Percentiles rank a stretch among this genome's conserved stretches.
These are phyloP conservation scores for Athene noctua DNA, from an alignment of 2,113 vertebrate genomes.

Conservation along the genomic window DNA sequence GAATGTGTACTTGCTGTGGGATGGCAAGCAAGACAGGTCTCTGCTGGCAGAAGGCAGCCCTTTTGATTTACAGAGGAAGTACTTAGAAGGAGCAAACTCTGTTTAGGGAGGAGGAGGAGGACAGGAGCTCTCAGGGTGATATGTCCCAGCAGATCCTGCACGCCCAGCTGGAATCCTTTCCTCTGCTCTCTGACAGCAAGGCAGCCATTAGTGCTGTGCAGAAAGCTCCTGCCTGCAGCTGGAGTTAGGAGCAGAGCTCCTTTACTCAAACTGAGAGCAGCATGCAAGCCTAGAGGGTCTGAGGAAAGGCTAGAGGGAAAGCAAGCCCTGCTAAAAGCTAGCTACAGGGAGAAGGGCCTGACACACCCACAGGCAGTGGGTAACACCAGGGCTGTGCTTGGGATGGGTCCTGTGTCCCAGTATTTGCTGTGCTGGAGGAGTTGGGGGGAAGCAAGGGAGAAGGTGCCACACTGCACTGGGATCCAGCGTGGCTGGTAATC, in stretches of 20 bases:
- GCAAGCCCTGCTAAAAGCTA: not conserved
- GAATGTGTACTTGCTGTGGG: rapidly evolving
- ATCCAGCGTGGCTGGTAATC: rapidly evolving
- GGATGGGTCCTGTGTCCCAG: not conserved
- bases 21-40: not conserved
- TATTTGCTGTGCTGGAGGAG: not conserved
- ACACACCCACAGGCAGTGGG: rapidly evolving
- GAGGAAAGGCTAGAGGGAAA: not conserved
- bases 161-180: not conserved
- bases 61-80: not conserved
- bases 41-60: not conserved
- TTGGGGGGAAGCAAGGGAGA: not conserved
- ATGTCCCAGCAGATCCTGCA: not conserved
- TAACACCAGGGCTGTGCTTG: not conserved
- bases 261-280: not conserved
- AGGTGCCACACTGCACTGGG: rapidly evolving
- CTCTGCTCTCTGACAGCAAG: not conserved
- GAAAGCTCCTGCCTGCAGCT: not conserved
- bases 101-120: not conserved
- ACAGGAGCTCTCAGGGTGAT: not conserved
- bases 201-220: not conserved
- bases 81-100: not conserved
- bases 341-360: not conserved
- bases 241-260: not conserved
- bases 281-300: not conserved